Evolutionary conservation across 2,888 invertebrate genomes (phyloP), one percentile per base, ranked within the genome.

Genomic region (Falcaria lacertinaria): DNA sequence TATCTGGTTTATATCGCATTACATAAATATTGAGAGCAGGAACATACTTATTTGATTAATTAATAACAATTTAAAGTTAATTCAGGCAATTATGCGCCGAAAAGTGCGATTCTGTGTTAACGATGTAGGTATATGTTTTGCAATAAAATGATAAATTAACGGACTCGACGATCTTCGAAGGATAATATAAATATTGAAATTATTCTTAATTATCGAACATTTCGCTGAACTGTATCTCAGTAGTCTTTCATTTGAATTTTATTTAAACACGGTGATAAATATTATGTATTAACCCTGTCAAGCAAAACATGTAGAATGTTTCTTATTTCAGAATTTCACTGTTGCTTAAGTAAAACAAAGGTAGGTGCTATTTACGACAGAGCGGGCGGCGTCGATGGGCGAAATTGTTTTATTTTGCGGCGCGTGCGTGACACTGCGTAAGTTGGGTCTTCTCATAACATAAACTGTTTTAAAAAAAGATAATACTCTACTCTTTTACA

Each of bases 371-470:
- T 50, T 48, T 50, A 42, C 37, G n/a, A 14, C 33, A 51, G 64
- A 57, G 60, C 54, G 55, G 58, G 50, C 44, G 52, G 47, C 47
- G 46, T 42, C 50, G 46, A 49, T 58, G 54, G 57, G 57, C 53
- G 60, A 52, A 55, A 57, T 59, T 57, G 53, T 59, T 68, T 64
- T 64, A 58, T 56, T 59, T 50, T 43, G 39, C 38, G 39, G 41
- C 46, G 55, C 61, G 68, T 70, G 73, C 69, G 74, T 76, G 73
- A 64, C 57, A 43, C 47, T 50, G 71, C 69, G 55, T 76, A 61
- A 57, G 62, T 70, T 67, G 63, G 48, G 11, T 55, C 51, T 54
- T 34, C 45, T 49, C 51, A 59, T 57, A 63, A 63, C 64, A 56
- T 60, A 48, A 67, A 7, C 6, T 28, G 28, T 67, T 68, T 60